Evolutionary conservation across 2,113 vertebrate species (phyloP).

Genomic region (Phyllopteryx taeniolatus): DNA sequence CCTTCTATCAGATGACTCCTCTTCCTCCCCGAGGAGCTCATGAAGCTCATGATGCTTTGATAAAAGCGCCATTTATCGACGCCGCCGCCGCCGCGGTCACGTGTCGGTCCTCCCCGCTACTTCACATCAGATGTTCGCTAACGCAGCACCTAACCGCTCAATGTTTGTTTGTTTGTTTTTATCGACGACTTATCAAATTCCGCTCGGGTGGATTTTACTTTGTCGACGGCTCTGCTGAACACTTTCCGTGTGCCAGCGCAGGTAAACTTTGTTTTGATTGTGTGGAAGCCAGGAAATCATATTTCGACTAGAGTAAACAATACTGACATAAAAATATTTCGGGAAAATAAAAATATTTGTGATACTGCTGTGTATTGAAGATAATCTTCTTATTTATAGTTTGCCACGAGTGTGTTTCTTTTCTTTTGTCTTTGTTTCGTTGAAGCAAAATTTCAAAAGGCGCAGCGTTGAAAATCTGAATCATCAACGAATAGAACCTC

Average conservation of each 20-base stretch:
- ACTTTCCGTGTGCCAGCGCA: neutral
- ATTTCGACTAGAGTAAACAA: neutral
- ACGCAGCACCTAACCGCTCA: neutral
- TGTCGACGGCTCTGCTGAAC: neutral
- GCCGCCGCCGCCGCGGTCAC: neutral
- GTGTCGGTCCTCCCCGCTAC: neutral
- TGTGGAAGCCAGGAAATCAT: neutral
- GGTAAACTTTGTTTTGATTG: neutral
- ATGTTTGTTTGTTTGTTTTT: no score
- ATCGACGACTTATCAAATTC: no score
- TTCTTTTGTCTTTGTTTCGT: neutral
- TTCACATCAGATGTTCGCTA: neutral
- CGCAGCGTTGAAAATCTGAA: neutral
- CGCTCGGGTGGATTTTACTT: neutral
- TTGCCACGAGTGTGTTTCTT: neutral
- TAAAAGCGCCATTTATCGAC: neutral
- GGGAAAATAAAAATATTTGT: no score
- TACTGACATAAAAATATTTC: neutral
- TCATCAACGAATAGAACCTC: neutral
- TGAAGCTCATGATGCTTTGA: neutral
- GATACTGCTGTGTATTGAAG: no score
- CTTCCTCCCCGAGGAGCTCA: slow-evolving; percentile 6
- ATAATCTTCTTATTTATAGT: neutral
- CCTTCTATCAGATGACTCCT: slow-evolving; percentile 8
- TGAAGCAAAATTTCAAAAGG: neutral